Conservation (phyloP, 2,797 vertebrate species). For the Alectoris magna region DNA sequence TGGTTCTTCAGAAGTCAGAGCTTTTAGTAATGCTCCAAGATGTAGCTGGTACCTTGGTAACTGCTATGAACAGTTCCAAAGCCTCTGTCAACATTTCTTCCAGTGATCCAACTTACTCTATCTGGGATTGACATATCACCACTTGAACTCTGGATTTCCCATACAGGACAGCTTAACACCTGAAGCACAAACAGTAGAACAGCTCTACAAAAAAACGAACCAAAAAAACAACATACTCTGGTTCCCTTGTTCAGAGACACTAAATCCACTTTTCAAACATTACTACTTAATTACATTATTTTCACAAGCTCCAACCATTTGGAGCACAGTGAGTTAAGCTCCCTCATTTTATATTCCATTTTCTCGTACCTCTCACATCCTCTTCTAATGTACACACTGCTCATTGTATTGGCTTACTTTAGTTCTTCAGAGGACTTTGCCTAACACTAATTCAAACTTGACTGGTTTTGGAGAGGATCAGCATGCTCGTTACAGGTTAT, state of each 20-base stretch:
- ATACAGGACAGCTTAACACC: neutral
- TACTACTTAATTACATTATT: neutral
- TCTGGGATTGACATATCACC: neutral
- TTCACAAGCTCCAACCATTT: neutral
- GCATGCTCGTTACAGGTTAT: neutral
- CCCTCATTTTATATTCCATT: neutral
- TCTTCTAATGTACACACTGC: neutral
- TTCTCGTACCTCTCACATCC: neutral
- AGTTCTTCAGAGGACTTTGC: neutral
- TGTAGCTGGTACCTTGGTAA: neutral
- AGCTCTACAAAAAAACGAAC: neutral
- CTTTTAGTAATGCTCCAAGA: accelerated
- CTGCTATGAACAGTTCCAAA: neutral
- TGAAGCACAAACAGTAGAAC: neutral
- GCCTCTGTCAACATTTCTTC: neutral
- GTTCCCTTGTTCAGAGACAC: neutral
- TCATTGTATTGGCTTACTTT: neutral
- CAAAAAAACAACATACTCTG: neutral
- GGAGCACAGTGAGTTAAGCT: neutral
- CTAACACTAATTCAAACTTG: neutral
- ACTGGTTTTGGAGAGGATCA: neutral
- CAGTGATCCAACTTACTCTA: neutral
- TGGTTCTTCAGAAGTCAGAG: neutral
- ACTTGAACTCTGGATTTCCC: neutral
- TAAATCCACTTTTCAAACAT: neutral